Evolutionary conservation across 2,797 vertebrate genomes (phyloP), one percentile per base, ranked within the genome.

Genomic region (Enteromius treurensis): DNA sequence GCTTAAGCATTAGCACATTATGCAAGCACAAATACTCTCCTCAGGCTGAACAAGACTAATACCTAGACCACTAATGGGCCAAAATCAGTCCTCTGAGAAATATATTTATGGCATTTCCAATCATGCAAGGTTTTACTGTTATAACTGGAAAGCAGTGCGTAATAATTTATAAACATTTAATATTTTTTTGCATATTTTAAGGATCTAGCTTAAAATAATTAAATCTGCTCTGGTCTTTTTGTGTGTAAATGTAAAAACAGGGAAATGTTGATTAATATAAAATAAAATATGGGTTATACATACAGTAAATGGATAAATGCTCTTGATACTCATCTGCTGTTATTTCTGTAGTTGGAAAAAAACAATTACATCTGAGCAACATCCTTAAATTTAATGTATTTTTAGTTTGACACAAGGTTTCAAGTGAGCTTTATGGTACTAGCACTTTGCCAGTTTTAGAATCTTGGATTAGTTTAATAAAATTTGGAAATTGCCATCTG

Each of bases 21-120:
- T 71, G 79, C n/a, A 82, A 86, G 77, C 34, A 23, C 47, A 75
- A 42, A 53, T 73, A 74, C 49, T 7, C 68, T 62, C 19, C 8
- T 70, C 8, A 17, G 42, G 26, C 65, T 69, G 21, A 79, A 11
- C 17, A 1, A 64, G 37, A 78, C 37, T 65, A 79, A 42, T 64
- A 81, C 49, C 42, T 68, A 70, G 58, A 74, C 40, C 67, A 67
- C 45, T 58, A 74, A 42, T 11, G 51, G 55, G n/a, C 13, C 42
- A 70, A 40, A 37, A 15, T 70, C 23, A 7, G 23, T 67, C 11
- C 47, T 68, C 37, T 58, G 29, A 37, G 47, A 69, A 78, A 82
- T 37, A 64, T 17, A 9, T n/a, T 37, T 17, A 65, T 51, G 13
- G 9, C 9, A 76, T 77, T 81, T 76, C 53, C 45, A 74, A 51